A percentile compares a stretch with the other conserved stretches of the same genome.
phyloP scores from a whole-genome alignment of 2,113 vertebrate genomes.

The Prunella fulvescens region DNA sequence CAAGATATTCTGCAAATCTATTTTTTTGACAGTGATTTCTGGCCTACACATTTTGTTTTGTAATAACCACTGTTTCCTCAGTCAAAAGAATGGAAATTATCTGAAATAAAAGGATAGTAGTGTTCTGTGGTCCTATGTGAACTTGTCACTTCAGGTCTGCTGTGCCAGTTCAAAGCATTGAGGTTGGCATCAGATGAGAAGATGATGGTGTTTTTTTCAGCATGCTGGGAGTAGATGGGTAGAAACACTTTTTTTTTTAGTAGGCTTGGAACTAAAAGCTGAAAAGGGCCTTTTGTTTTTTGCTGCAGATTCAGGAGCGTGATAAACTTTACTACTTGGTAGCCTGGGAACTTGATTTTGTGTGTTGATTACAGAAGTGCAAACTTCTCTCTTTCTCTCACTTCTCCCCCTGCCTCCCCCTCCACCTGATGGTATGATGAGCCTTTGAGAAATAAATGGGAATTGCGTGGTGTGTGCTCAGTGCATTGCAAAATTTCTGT shows the following conservation, averaged over 20 bases:
- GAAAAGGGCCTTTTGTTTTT: slow-evolving; percentile 47
- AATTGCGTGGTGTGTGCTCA: not conserved
- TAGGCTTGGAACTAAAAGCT: not conserved
- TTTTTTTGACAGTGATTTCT: not conserved
- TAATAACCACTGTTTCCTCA: not conserved
- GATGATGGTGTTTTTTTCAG: slow-evolving; percentile 23
- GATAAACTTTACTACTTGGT: slow-evolving; percentile 54
- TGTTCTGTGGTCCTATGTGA: not conserved
- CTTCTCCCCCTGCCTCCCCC: not conserved
- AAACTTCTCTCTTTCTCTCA: not conserved
- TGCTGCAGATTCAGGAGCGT: slow-evolving; percentile 20
- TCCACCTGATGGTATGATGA: not conserved
- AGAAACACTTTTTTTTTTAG: not conserved
- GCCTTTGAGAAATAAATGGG: not conserved
- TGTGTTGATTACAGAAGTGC: not conserved
- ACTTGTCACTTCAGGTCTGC: not conserved
- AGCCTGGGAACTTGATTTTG: slow-evolving; percentile 55
- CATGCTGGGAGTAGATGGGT: not conserved
- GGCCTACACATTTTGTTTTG: not conserved
- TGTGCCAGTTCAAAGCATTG: not conserved
- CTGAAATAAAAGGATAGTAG: not conserved
- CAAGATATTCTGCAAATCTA: not conserved
- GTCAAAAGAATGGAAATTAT: not conserved
- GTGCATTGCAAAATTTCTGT: not conserved
- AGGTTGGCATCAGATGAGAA: not conserved